Conservation (phyloP, 2,113 vertebrate genomes). For the Chrysochloris asiatica region DNA sequence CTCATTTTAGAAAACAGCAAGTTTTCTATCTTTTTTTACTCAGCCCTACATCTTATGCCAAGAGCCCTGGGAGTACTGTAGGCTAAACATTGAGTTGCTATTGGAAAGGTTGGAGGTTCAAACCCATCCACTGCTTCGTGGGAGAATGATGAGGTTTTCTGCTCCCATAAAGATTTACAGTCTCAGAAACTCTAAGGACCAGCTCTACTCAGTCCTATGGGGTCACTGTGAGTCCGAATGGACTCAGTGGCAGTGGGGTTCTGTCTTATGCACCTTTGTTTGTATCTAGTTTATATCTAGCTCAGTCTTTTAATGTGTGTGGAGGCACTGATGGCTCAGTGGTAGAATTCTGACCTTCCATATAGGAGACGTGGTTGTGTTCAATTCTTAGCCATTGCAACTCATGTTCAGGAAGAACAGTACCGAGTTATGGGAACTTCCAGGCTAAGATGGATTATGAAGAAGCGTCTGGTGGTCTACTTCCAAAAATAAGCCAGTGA, state of each 20-base stretch:
- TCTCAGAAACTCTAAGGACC: too few species aligned
- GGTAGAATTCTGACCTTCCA: not conserved
- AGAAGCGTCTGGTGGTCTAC: not conserved
- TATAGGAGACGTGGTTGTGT: not conserved
- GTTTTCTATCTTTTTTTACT: not conserved
- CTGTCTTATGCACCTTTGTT: not conserved
- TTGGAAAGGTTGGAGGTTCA: too few species aligned
- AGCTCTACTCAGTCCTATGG: too few species aligned
- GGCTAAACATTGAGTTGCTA: too few species aligned
- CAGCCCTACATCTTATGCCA: not conserved
- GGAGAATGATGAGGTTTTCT: too few species aligned
- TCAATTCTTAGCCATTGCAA: not conserved
- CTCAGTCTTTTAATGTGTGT: not conserved
- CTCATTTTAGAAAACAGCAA: too few species aligned
- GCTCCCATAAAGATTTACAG: too few species aligned
- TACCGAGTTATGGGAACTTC: not conserved
- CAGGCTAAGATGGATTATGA: not conserved
- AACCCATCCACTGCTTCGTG: too few species aligned
- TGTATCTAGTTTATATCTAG: not conserved
- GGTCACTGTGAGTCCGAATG: too few species aligned
- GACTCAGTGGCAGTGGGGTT: too few species aligned
- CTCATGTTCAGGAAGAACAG: not conserved
- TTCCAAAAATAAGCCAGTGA: not conserved
- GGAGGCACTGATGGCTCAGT: not conserved
- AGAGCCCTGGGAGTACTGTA: too few species aligned